phyloP scores from a whole-genome alignment of 2,797 vertebrate species.

The Protosalanx chinensis region DNA sequence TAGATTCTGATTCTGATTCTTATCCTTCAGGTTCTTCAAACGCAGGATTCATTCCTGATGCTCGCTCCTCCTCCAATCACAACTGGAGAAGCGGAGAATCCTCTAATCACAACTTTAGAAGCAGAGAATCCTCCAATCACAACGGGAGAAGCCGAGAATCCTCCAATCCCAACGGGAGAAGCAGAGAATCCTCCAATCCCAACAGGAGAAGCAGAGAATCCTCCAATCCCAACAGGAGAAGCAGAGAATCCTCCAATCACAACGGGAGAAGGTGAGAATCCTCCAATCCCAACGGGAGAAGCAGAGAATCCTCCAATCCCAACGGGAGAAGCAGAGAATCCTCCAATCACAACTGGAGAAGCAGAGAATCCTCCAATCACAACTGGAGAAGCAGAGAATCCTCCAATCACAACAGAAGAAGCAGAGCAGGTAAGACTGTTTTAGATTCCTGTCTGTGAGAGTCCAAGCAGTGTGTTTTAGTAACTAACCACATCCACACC shows the following conservation, averaged over 20 bases:
- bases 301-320: constrained; percentile 30
- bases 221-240: constrained; percentile 7
- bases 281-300: constrained; percentile 36
- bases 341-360: constrained; percentile 36
- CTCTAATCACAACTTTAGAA: too few species aligned
- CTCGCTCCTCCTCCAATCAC: constrained; percentile 24
- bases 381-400: constrained; percentile 43
- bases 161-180: constrained; percentile 36
- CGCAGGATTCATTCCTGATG: constrained; percentile 44
- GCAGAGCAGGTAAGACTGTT: constrained; percentile 56
- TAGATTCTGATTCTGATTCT: constrained; percentile 8
- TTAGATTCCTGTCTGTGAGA: neutral
- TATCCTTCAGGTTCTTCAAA: constrained; percentile 16
- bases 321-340: constrained; percentile 43
- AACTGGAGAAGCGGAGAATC: constrained; percentile 43
- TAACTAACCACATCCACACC: constrained; percentile 14
- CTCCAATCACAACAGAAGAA: constrained; percentile 36
- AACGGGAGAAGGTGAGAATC: constrained; percentile 43
- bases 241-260: constrained; percentile 12
- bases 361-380: constrained; percentile 30
- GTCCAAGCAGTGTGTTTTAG: constrained; percentile 4
- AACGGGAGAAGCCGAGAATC: too few species aligned
- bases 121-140: too few species aligned
- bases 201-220: constrained; percentile 43
- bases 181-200: constrained; percentile 30